Evolutionary conservation across 2,888 invertebrate species (phyloP).

Genomic region (Piscicola geometra): DNA sequence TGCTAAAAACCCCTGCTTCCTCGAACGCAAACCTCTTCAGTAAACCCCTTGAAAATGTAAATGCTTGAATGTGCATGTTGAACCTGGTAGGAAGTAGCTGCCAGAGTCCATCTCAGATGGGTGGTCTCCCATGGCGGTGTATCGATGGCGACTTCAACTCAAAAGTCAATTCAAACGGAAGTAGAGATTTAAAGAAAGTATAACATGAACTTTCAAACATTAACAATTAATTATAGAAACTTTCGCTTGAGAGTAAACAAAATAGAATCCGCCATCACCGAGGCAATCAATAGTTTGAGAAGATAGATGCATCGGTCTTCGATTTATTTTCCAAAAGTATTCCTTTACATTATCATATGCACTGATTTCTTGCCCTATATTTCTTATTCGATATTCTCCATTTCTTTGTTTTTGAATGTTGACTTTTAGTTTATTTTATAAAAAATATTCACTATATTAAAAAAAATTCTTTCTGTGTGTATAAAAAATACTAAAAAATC

Average conservation of each 20-base stretch:
- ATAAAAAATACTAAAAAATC: too few relatives aligned
- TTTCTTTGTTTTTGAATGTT: too few relatives aligned
- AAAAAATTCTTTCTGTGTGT: too few relatives aligned
- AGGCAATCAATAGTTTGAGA: constrained; percentile 4
- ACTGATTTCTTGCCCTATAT: too few relatives aligned
- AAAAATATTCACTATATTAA: too few relatives aligned
- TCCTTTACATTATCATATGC: too few relatives aligned
- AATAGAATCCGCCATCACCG: background rate
- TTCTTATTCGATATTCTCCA: too few relatives aligned
- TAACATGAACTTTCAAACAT: background rate
- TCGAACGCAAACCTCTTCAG: too few relatives aligned
- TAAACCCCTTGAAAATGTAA: too few relatives aligned
- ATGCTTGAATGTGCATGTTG: background rate
- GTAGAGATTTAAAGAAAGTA: background rate
- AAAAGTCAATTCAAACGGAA: background rate
- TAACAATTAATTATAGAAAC: background rate
- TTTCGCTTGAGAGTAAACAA: constrained; percentile 1
- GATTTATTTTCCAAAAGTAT: too few relatives aligned
- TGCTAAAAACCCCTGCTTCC: too few relatives aligned
- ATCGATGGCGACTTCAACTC: background rate
- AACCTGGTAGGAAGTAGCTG: background rate
- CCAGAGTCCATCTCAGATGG: background rate
- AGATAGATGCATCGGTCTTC: background rate
- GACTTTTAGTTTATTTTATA: too few relatives aligned
- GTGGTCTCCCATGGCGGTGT: background rate